Conservation (phyloP, 2,888 invertebrate species). For the Leptinotarsa tumamoca region DNA sequence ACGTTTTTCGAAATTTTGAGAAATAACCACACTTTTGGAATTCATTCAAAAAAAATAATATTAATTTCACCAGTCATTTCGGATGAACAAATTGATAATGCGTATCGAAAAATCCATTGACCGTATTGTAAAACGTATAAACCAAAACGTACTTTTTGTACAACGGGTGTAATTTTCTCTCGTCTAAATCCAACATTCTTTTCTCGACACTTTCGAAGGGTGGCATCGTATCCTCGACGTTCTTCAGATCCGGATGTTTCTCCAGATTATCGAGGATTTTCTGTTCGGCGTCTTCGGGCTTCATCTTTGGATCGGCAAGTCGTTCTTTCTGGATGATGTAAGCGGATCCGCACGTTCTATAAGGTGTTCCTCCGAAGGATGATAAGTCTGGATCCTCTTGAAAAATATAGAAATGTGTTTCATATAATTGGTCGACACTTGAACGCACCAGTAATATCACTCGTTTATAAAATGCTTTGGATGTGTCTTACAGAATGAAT, state of each 20-base stretch:
- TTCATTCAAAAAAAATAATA: too few relatives aligned
- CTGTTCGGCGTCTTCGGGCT: slow-evolving; percentile 53
- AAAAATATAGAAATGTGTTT: neutral
- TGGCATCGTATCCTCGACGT: slow-evolving; percentile 59
- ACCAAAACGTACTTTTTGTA: slow-evolving; percentile 52
- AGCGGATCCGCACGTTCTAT: slow-evolving; percentile 59
- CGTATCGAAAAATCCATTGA: too few relatives aligned
- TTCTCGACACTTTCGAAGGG: slow-evolving; percentile 57
- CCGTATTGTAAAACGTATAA: neutral
- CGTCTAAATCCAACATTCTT: slow-evolving; percentile 57
- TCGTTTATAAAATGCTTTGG: too few relatives aligned
- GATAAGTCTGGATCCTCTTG: slow-evolving; percentile 53
- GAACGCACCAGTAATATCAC: too few relatives aligned
- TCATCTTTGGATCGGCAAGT: slow-evolving; percentile 42
- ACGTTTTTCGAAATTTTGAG: too few relatives aligned
- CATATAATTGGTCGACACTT: neutral
- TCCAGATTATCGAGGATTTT: slow-evolving; percentile 56
- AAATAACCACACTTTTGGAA: too few relatives aligned
- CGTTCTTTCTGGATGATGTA: slow-evolving; percentile 59
- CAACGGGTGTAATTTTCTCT: slow-evolving; percentile 60
- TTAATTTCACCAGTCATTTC: too few relatives aligned
- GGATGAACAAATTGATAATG: too few relatives aligned
- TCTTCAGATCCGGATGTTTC: slow-evolving; percentile 55
- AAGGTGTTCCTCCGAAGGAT: slow-evolving; percentile 55
- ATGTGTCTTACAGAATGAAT: too few relatives aligned